Evolutionary conservation across 2,797 vertebrate species (phyloP), one percentile per base, ranked within the genome.

Genomic region (Eulemur albifrons): DNA sequence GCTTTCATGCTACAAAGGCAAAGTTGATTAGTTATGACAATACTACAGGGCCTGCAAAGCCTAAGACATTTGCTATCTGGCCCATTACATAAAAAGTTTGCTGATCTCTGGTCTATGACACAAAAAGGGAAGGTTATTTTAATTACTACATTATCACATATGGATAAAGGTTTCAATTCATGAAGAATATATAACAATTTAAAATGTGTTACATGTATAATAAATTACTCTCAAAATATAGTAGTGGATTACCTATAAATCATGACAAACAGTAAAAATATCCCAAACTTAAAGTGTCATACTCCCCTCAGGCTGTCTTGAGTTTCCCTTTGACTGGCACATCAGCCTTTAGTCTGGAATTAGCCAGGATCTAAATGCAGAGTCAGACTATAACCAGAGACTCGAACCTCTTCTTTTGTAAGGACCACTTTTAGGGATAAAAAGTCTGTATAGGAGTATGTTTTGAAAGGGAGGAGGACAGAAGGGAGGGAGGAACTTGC

Each of bases 181-280:
- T 69, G 30, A 89, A 61, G 48, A 81, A 75, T 81, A 75, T 17
- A 57, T 65, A 40, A 59, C 48, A 67, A 75, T 73, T 85, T 69
- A 81, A 95, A 86, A 82, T 54, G 14, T 85, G 48, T 77, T 77
- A 21, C 45, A 90, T 40, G 7, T 38, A 21, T 88, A 90, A 59
- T 87, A 90, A 90, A 93, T 82, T 90, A 67, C 21, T 20, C 20
- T 77, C 14, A 65, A 94, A 88, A 83, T 90, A 45, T 2, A 84
- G 69, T 45, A 90, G 40, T 77, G 11, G 13, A 59, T 2, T 52
- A 87, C 5, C 35, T 88, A 69, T 67, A 93, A 90, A 43, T 80
- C n/a, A 90, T 67, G 21, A 83, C 40, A 90, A 83, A 25, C 10
- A 93, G 21, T 80, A 91, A 48, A 95, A 80, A 88, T 40, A 67